Evolutionary conservation across 2,113 vertebrate genomes (phyloP).

Genomic region (Lota lota): DNA sequence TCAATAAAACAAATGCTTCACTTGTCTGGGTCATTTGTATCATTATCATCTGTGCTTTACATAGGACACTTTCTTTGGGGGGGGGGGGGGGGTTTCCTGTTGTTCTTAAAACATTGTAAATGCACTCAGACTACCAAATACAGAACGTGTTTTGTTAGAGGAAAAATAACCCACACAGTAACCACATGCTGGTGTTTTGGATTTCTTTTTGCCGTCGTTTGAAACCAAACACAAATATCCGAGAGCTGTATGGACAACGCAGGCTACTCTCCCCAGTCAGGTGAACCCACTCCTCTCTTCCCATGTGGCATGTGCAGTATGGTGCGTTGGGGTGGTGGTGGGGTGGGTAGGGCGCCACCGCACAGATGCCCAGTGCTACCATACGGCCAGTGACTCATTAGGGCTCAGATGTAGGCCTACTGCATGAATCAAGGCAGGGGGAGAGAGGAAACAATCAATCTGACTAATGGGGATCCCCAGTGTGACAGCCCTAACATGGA

Average conservation of each 20-base stretch:
- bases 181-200: no score
- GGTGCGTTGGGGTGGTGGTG: slow-evolving; percentile 1
- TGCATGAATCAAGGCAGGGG: slow-evolving; percentile 77
- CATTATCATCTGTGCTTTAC: neutral
- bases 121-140: no score
- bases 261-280: neutral
- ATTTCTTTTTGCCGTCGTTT: no score
- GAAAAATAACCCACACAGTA: no score
- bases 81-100: no score
- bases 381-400: slow-evolving; percentile 78
- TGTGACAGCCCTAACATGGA: slow-evolving; percentile 44
- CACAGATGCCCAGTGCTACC: slow-evolving; percentile 75
- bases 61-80: neutral
- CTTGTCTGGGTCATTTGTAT: neutral
- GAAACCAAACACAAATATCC: neutral
- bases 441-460: slow-evolving; percentile 63
- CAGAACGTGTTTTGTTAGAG: neutral
- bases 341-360: slow-evolving; percentile 27
- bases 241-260: neutral
- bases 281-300: slow-evolving; percentile 3
- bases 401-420: slow-evolving; percentile 67
- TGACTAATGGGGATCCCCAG: slow-evolving; percentile 68
- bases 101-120: neutral
- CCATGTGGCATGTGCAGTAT: slow-evolving; percentile 55
- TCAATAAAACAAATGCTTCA: slow-evolving; percentile 43